Base-by-base conservation (phyloP, 2,888 invertebrate genomes). In the Melanargia galathea region DNA sequence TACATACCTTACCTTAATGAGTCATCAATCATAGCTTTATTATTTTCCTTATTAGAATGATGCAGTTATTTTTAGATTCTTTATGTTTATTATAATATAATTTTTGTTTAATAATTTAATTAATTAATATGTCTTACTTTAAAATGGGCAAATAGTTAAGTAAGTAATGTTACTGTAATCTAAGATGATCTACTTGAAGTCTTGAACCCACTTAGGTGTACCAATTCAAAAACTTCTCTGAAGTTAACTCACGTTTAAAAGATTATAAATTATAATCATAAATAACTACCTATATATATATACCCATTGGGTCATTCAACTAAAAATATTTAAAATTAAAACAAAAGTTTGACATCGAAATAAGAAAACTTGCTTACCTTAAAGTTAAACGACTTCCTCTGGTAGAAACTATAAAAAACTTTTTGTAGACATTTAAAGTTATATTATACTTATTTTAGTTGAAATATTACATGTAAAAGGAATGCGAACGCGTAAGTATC, bases 361-460 rank as follows among this genome's bases (percentile, higher is more conserved):
- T 48, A 49, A 49, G 11, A n/a, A 48, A 48, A 48, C 46, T 48
- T 11, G 22, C 77, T 75, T 63, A 80, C 80, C 77, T 70, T 73
- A 55, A 65, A 56, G 46, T 43, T 26, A 62, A 61, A 56, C 16
- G 46, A 67, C 66, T 72, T 71, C 72, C 65, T 66, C 64, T 26
- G 26, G 10, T 46, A 30, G 70, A 74, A 67, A 70, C 69, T 60
- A 65, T 64, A 65, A 66, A 64, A 70, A 76, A 76, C 71, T 77
- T 76, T 68, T 72, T 57, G 74, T 66, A 78, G 68, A 75, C 85
- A 84, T 84, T 82, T 82, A 82, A 52, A 62, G 63, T 64, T 43
- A 16, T 2, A 2, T 60, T 48, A 26, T 63, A 24, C 46, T 56
- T 64, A 52, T 63, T 62, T 62, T 43, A 46, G 43, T 62, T n/a